A percentile compares a stretch with the other conserved stretches of the same genome.
Conservation (phyloP, 2,888 invertebrate species). For the Agrilus biguttatus region DNA sequence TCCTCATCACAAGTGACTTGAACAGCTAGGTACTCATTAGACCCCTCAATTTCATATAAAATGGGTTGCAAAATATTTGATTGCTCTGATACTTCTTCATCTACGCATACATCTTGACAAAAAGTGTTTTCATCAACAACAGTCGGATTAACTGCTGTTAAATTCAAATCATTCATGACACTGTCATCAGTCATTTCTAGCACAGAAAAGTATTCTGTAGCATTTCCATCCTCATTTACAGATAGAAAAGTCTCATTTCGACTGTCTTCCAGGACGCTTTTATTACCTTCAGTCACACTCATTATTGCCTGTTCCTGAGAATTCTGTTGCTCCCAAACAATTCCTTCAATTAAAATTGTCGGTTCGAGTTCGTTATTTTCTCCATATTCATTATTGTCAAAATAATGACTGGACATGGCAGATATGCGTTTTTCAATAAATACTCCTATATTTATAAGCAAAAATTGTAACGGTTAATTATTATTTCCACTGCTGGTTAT, state of each 20-base stretch:
- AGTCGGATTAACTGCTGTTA: conserved; percentile 11
- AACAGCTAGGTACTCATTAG: conserved; percentile 27
- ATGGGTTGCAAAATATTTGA: conserved; percentile 13
- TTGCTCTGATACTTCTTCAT: conserved; percentile 9
- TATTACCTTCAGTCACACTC: conserved; percentile 9
- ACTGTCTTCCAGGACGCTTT: conserved; percentile 15
- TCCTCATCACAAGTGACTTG: conserved; percentile 26
- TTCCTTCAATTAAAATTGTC: conserved; percentile 5
- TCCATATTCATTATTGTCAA: neutral
- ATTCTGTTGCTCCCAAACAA: conserved; percentile 12
- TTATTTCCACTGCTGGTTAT: no score
- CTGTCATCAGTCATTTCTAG: conserved; percentile 20
- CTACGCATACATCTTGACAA: conserved; percentile 8
- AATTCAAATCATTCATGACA: conserved; percentile 16
- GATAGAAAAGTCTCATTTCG: conserved; percentile 22
- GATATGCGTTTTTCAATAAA: no score
- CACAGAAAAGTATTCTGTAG: conserved; percentile 25
- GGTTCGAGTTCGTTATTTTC: neutral
- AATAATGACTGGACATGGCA: neutral
- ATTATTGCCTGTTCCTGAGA: conserved; percentile 10
- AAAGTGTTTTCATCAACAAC: conserved; percentile 10
- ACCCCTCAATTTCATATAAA: conserved; percentile 25
- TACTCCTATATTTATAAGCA: no score
- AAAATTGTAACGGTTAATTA: no score
- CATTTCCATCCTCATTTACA: conserved; percentile 18